Percentiles rank a stretch among this genome's conserved stretches.
Conservation (phyloP, 2,888 invertebrate species). For the Ecliptopera silaceata region DNA sequence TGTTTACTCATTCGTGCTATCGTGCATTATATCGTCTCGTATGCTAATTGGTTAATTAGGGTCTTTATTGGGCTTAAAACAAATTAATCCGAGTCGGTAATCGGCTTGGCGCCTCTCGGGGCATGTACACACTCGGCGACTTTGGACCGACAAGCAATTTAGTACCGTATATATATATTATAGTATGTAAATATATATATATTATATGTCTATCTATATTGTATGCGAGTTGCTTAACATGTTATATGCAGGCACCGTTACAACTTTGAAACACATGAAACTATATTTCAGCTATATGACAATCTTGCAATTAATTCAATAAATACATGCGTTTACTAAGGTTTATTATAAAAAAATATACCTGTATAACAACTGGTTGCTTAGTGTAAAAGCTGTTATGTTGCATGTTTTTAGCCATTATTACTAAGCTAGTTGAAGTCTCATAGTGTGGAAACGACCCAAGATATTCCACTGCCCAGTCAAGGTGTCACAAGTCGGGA, state of each 20-base stretch:
- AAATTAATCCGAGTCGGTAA: constrained; percentile 63
- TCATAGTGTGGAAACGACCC: constrained; percentile 47
- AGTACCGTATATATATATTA: neutral
- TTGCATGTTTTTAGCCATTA: neutral
- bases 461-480: constrained; percentile 48
- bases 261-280: too few relatives aligned
- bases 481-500: constrained; percentile 63
- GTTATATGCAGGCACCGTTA: too few relatives aligned
- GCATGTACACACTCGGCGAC: constrained; percentile 24
- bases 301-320: too few relatives aligned
- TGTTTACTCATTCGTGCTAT: constrained; percentile 48
- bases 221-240: too few relatives aligned
- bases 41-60: constrained; percentile 69
- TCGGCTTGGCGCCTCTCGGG: constrained; percentile 57
- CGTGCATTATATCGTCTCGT: constrained; percentile 39
- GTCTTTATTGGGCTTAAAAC: constrained; percentile 59
- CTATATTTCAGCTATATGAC: too few relatives aligned
- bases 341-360: neutral
- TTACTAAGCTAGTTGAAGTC: constrained; percentile 34
- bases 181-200: too few relatives aligned
- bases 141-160: constrained; percentile 3
- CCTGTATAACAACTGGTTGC: neutral
- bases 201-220: too few relatives aligned
- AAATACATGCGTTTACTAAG: too few relatives aligned
- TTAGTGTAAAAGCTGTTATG: neutral